Evolutionary conservation across 2,113 vertebrate genomes (phyloP).

Genomic region (Paramisgurnus dabryanus): DNA sequence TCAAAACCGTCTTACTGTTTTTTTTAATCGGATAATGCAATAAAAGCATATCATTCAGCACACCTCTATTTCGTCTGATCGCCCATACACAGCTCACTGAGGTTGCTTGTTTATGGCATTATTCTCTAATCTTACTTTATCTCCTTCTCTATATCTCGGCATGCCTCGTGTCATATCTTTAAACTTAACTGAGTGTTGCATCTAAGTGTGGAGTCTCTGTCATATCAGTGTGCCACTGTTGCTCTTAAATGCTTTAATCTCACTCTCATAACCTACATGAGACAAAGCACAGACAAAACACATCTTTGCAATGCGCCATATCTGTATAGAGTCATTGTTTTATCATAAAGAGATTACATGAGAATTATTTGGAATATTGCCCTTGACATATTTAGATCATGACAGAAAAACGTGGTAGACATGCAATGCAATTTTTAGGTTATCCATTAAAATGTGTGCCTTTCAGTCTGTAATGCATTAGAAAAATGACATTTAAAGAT

Average conservation of each 20-base stretch:
- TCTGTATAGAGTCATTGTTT: slow-evolving; percentile 21
- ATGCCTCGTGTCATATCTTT: slow-evolving; percentile 16
- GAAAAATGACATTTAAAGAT: too few relatives aligned
- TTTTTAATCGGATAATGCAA: not conserved
- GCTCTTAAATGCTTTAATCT: slow-evolving; percentile 44
- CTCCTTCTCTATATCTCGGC: not conserved
- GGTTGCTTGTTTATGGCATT: slow-evolving; percentile 19
- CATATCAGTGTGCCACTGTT: slow-evolving; percentile 15
- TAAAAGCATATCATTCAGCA: not conserved
- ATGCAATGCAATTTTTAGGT: too few relatives aligned
- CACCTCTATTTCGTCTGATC: not conserved
- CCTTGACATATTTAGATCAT: not conserved
- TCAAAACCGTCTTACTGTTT: not conserved
- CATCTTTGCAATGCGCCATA: not conserved
- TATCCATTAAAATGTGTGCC: too few relatives aligned
- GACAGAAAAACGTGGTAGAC: too few relatives aligned
- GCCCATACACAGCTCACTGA: not conserved
- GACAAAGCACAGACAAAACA: slow-evolving; percentile 47
- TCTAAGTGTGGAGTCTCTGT: slow-evolving; percentile 32
- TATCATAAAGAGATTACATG: slow-evolving; percentile 4
- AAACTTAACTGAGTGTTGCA: slow-evolving; percentile 19
- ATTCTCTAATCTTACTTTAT: slow-evolving; percentile 3
- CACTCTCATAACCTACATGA: not conserved
- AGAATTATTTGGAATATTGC: slow-evolving; percentile 13
- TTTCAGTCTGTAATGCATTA: too few relatives aligned